Conservation (phyloP, 2,797 vertebrate genomes). For the Perodicticus potto region DNA sequence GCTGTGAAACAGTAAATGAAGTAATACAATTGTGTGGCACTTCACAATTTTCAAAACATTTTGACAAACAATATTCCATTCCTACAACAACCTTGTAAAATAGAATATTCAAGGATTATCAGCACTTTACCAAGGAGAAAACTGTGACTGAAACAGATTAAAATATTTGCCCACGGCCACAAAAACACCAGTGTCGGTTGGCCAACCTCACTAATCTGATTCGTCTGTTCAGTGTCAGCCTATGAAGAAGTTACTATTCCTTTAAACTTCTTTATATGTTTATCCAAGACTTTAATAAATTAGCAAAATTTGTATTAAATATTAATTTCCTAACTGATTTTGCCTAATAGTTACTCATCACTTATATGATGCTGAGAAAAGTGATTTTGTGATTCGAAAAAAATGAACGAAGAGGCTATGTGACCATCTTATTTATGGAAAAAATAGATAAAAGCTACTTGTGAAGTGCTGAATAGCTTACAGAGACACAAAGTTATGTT, state of each 20-base stretch:
- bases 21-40: background rate
- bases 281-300: conserved; percentile 41
- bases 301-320: conserved; percentile 10
- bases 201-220: conserved; percentile 3
- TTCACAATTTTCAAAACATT: conserved; percentile 68
- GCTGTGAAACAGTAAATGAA: conserved; percentile 35
- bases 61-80: conserved; percentile 57
- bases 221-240: background rate
- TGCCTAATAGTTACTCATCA: background rate
- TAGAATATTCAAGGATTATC: conserved; percentile 29
- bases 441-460: background rate
- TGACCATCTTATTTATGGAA: background rate
- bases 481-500: background rate
- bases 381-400: background rate
- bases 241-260: background rate
- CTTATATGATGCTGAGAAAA: background rate
- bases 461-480: background rate
- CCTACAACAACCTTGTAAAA: background rate
- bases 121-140: conserved; percentile 24
- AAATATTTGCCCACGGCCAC: conserved; percentile 2
- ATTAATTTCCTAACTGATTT: conserved; percentile 27
- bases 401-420: background rate
- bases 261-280: background rate
- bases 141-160: background rate
- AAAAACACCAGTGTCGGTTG: background rate